Base-by-base conservation (phyloP, 2,113 vertebrate genomes). In the Pachycephala philippinensis region DNA sequence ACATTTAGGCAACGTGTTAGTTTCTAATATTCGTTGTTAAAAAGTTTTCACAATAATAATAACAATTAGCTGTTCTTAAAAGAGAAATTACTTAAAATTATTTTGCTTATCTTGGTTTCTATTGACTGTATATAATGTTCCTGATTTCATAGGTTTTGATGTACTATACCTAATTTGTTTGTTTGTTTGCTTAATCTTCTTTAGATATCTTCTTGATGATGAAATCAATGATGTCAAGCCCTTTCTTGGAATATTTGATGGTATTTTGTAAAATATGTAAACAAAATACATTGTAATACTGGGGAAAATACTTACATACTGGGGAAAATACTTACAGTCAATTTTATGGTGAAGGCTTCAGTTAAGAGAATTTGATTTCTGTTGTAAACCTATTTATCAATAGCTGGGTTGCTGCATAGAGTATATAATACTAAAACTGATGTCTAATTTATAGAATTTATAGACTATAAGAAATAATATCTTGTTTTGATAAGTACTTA, bases 241-340 rank as follows among this genome's bases (percentile, higher is more conserved):
- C 79, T 99, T 99, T 81, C 45, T 99, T 87, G 98, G 98, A 95
- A 99, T 99, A 98, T 99, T 99, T 98, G 99, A 99, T 98, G 99
- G 96, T 11, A 98, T 99, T 97, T 98, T 99, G 96, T 99, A 98
- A 98, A 94, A 78, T 22, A 71, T 31, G 49, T 15, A 68, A 87
- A 83, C 14, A 61, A 75, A 86, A 70, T 49, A 87, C 52, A 60
- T 42, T 54, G 6, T 37, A 93, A 93, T 45, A 45, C 54, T 84
- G 26, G 8, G 13, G 42, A 42, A 68, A 54, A 53, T 85, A 33
- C 6, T 22, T 35, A 31, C 10, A 49, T 45, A 45, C 54, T 84
- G 26, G 8, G 13, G 42, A 42, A 68, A 54, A 53, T 85, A 33
- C 6, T 22, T 35, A 31, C 10, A 45, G n/a, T 17, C 10, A 28